Base-by-base conservation (phyloP, 2,797 vertebrate species). In the Pagetopsis macropterus region DNA sequence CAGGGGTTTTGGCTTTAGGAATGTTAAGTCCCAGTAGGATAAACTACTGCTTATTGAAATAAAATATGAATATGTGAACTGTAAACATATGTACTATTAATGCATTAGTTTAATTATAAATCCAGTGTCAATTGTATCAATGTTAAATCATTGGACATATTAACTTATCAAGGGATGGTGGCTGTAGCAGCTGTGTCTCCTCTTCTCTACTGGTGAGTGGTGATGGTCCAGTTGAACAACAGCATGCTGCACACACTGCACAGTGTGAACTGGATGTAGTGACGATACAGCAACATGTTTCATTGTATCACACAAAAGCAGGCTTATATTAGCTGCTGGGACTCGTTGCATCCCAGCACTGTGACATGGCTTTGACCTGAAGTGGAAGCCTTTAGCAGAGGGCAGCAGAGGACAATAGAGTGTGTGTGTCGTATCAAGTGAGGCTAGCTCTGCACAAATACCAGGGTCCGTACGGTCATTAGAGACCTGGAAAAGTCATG, bases 211-310 rank as follows among this genome's bases (percentile, higher is more conserved):
- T 37, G 40, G 21, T 4, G 23, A 15, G 17, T 45, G 60, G 8
- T 41, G 10, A 11, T 40, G 41, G n/a, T 61, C 37, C 37, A 27
- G 48, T 44, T 45, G 1, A 46, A 4, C 45, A 46, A n/a, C 56
- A 58, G 57, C 52, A 31, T 33, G 21, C 7, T 27, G 51, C 31
- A 44, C 1, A 12, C 41, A 31, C 7, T 27, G 51, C 41, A 44
- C 1, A 9, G 14, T 11, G 16, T 71, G 61, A 81, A 70, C 31
- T 73, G 54, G 58, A 64, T 37, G 9, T 2, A 13, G 19, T 21
- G 49, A 80, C 70, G 77, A 65, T 74, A 65, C 56, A 56, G 49
- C 51, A 45, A 44, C 11, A 61, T 17, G 55, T 62, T 75, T 72
- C 21, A 52, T 14, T 33, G 48, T 27, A 68, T 52, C 65, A 59